phyloP scores from a whole-genome alignment of 2,113 vertebrate genomes.

The Pelvicachromis taeniatus region DNA sequence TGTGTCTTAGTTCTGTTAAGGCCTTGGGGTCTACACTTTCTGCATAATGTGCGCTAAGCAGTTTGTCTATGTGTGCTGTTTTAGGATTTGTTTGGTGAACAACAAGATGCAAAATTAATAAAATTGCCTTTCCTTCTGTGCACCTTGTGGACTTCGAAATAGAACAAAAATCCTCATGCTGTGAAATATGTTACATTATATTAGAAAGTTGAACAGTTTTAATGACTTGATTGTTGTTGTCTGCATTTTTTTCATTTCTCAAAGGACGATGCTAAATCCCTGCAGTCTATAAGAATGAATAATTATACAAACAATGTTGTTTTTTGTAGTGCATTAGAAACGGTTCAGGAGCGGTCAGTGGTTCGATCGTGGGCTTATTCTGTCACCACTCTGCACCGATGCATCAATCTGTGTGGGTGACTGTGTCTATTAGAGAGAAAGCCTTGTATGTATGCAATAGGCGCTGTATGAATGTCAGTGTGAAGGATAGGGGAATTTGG shows the following conservation, averaged over 20 bases:
- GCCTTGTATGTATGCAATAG: not conserved
- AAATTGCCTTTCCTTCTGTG: not conserved
- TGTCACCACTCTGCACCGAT: not conserved
- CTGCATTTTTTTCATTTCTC: not conserved
- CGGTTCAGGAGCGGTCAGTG: not conserved
- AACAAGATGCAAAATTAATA: not conserved
- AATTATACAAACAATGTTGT: not conserved
- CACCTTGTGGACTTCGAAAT: not conserved
- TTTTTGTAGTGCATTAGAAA: not conserved
- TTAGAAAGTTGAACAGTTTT: not conserved
- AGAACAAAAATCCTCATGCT: not conserved
- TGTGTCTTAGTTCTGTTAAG: slow-evolving; percentile 24
- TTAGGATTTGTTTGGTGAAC: not conserved
- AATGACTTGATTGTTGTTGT: not conserved
- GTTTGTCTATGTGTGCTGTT: not conserved
- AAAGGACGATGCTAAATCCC: not conserved
- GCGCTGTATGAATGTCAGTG: not conserved
- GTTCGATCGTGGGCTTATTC: not conserved
- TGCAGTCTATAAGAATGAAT: not conserved
- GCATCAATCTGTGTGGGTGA: not conserved
- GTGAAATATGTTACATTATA: not conserved
- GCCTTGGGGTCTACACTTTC: not conserved
- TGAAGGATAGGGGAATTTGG: not conserved
- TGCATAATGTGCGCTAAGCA: not conserved
- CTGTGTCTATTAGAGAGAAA: not conserved